Conservation (phyloP, 2,113 vertebrate species). For the Bubo blakistoni region DNA sequence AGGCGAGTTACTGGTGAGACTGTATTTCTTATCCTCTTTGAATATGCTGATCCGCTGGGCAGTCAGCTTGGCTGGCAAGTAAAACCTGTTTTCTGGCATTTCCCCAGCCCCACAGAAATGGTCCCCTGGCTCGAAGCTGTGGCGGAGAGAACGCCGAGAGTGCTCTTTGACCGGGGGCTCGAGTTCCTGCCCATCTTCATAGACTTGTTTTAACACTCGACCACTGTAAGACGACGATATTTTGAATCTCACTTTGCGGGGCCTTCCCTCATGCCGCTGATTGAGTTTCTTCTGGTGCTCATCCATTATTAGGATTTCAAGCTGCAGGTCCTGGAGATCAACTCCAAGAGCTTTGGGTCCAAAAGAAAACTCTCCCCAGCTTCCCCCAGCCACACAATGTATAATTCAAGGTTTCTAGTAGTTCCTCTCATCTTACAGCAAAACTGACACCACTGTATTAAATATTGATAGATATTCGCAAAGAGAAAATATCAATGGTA, state of each 20-base stretch:
- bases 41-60: slow-evolving; percentile 90
- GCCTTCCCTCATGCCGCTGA: slow-evolving; percentile 77
- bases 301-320: slow-evolving; percentile 75
- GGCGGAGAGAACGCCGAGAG: slow-evolving; percentile 83
- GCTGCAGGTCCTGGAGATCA: background rate
- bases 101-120: slow-evolving; percentile 73
- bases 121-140: slow-evolving; percentile 79
- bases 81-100: slow-evolving; percentile 16
- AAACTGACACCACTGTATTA: slow-evolving; percentile 71
- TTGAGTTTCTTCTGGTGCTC: slow-evolving; percentile 77
- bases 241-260: slow-evolving; percentile 92
- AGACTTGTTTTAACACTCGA: slow-evolving; percentile 92
- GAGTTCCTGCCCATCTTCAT: slow-evolving; percentile 91
- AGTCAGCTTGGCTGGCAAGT: slow-evolving; percentile 80
- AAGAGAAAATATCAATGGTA: slow-evolving; percentile 19
- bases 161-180: slow-evolving; percentile 88
- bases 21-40: slow-evolving; percentile 74
- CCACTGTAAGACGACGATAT: slow-evolving; percentile 93
- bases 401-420: slow-evolving; percentile 71
- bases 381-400: background rate
- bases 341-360: background rate
- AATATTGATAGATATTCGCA: slow-evolving; percentile 72
- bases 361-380: slow-evolving; percentile 36
- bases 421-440: slow-evolving; percentile 72
- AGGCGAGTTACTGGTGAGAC: slow-evolving; percentile 41